Evolutionary conservation across 1,140 invertebrate species (phyloP), one percentile per base, ranked within the genome.

Genomic region (Conopomorpha cramerella): DNA sequence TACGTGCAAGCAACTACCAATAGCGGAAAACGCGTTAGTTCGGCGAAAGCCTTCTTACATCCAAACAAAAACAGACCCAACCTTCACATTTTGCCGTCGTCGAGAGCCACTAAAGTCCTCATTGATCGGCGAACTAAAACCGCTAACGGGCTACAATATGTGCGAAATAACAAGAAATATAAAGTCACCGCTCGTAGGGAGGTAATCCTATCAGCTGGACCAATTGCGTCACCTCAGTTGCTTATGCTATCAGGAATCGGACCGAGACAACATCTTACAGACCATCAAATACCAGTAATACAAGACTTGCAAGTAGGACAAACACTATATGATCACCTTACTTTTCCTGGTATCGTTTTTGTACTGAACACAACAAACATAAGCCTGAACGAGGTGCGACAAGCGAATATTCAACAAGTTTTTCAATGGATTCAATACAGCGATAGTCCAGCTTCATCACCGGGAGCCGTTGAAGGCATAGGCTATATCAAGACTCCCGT

Each of bases 231-330:
- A 1, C 88, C 91, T 0, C 89, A 93, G 62, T 46, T 94, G 6
- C 62, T 94, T 16, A 90, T 92, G 85, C 72, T 93, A 0, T 90
- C 88, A 1, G 92, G 92, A 0, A 79, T 93, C 4, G 91, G 91
- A 1, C 88, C 89, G 8, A 82, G 67, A 49, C 49, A 77, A 23
- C 78, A 84, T 41, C 50, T 96, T 1, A 59, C 84, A 30, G 80
- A 85, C 15, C 61, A 91, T 1, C 83, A 83, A 0, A 86, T 93
- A 15, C 72, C 81, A 0, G 64, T 87, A 0, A 61, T 91, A 7
- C 67, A 86, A 51, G 81, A 89, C 41, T 63, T 87, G 8, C 82
- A 78, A 31, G 89, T 91, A 1, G 90, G 90, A 0, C 70, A 84
- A 49, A 85, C 82, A 6, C 51, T 92, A 13, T 86, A 88, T 49